Evolutionary conservation across 2,797 vertebrate species (phyloP).

Genomic region (Tapera naevia): DNA sequence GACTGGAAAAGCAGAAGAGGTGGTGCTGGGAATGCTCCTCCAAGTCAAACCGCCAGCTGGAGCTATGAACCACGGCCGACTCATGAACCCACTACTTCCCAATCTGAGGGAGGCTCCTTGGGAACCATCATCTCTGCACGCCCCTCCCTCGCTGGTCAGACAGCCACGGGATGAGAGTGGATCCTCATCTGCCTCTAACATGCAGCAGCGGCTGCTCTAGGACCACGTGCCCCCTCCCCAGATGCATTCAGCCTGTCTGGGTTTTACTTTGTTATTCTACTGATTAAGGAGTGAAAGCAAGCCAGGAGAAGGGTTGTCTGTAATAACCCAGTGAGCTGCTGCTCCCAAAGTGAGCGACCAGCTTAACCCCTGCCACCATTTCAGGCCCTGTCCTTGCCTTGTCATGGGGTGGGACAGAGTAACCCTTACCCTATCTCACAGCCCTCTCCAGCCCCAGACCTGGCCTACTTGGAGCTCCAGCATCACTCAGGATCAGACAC

Average conservation of each 20-base stretch:
- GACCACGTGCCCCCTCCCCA: not conserved
- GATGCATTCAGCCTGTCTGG: not conserved
- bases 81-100: not conserved
- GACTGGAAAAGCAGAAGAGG: not conserved
- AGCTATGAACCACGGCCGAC: not conserved
- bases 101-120: not conserved
- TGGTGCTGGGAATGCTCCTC: not conserved
- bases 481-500: not conserved
- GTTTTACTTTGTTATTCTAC: not conserved
- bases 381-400: not conserved
- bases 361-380: not conserved
- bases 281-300: not conserved
- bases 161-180: not conserved
- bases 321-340: not conserved
- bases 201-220: not conserved
- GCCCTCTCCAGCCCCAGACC: not conserved
- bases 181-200: not conserved
- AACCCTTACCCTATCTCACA: not conserved
- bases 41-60: not conserved
- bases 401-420: not conserved
- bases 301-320: not conserved
- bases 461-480: no score
- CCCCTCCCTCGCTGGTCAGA: not conserved
- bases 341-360: not conserved
- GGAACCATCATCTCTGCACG: not conserved